Base-by-base conservation (phyloP, 2,797 vertebrate genomes). In the Percopsis omiscomaycus region DNA sequence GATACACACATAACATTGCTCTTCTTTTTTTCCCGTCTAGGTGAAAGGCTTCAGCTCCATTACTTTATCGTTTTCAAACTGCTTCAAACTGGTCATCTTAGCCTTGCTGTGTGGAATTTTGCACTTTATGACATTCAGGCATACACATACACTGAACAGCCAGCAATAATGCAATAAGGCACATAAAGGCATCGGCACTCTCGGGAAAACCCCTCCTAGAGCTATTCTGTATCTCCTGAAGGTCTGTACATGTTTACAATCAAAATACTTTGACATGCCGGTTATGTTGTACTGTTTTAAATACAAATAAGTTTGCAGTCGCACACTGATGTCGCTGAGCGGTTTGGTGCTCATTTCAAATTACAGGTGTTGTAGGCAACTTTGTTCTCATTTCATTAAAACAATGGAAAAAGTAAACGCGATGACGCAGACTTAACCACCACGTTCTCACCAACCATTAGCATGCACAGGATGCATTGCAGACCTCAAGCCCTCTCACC, bases 41-140 rank as follows among this genome's bases (percentile, higher is more conserved):
- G 37, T 30, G 30, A 55, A 32, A 30, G 2, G 11, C 10, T 16
- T 51, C 13, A 22, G n/a, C 30, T 37, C 37, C 2, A 11, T 37
- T 13, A 47, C 59, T 52, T 27, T 16, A 15, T 3, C 48, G 42
- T 67, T 54, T 61, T 37, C 55, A 55, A 10, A 48, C 32, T 52
- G 5, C 50, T 61, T 37, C 55, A 55, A 10, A 48, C 32, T 52
- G 5, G 11, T 61, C 56, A 28, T 16, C 27, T 68, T 64, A 16
- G n/a, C 46, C 15, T 62, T n/a, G 54, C 10, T 49, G 44, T 64
- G 62, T 67, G 58, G 66, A 78, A 72, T 74, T 56, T 75, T 48
- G 27, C 73, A 77, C 67, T 55, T 74, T 5, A 5, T 68, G 55
- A 70, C 51, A 11, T 27, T 5, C 14, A 47, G 30, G 62, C 54